Evolutionary conservation across 2,888 invertebrate species (phyloP).

Genomic region (Drosophila mettleri): DNA sequence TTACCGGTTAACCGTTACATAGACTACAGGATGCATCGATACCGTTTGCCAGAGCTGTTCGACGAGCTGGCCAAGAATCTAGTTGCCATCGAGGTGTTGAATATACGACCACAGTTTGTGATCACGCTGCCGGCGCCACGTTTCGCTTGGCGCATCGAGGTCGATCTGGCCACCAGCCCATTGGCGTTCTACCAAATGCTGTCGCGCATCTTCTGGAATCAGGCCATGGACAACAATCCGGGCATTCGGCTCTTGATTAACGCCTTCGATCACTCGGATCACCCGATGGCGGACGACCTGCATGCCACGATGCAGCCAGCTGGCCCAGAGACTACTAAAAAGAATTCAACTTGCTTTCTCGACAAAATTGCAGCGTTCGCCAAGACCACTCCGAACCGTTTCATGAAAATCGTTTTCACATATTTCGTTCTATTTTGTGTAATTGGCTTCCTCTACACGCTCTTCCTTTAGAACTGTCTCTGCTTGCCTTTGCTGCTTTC

Average conservation of each 20-base stretch:
- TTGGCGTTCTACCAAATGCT: neutral
- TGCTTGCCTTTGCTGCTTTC: neutral
- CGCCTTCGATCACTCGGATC: neutral
- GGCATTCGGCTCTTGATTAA: neutral
- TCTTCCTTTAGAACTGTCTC: neutral
- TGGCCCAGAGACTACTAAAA: no score
- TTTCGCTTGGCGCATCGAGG: neutral
- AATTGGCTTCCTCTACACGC: slow-evolving; percentile 7
- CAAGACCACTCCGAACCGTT: neutral
- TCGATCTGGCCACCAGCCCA: neutral
- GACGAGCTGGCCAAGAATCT: neutral
- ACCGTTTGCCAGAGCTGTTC: neutral
- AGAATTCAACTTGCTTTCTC: no score
- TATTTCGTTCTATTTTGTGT: slow-evolving; percentile 32
- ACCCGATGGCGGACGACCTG: neutral
- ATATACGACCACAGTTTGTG: neutral
- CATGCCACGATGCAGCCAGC: neutral
- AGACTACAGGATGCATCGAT: neutral
- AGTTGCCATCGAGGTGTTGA: neutral
- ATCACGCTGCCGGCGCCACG: neutral
- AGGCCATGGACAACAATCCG: neutral
- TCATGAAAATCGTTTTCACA: neutral
- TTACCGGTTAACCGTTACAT: neutral
- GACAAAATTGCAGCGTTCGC: neutral
- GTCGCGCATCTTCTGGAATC: neutral